Base-by-base conservation (phyloP, 2,888 invertebrate genomes). In the Adelphocoris suturalis region DNA sequence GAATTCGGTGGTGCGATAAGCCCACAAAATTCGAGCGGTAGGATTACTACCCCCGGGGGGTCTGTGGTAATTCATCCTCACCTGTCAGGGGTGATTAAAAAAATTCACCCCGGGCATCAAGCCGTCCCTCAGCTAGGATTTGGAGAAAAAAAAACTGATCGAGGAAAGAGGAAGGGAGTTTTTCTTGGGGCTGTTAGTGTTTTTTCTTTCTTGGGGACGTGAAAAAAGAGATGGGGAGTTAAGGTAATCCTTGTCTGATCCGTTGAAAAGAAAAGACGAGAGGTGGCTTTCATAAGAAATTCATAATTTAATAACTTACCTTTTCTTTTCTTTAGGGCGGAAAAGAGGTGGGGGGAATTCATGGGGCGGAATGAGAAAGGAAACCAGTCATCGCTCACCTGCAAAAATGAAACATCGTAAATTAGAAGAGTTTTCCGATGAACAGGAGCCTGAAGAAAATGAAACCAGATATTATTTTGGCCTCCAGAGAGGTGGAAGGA, bases 351-450 rank as follows among this genome's bases (percentile, higher is more conserved):
- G 23, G 23, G 68, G 68, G 23, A 68, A 68, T 68, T 68, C 68
- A 23, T 68, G 68, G 23, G 68, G 68, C 68, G 68, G 68, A 68
- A 68, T 68, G 68, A 68, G 23, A 68, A 68, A 68, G 68, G 23
- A 68, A 68, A 68, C 68, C 68, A 68, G 68, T 68, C 68, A 78
- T 78, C 78, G 78, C 78, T 78, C 78, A 78, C 78, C 78, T 47
- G 78, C 47, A 78, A 78, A 78, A 78, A 78, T 78, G 47, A 78
- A 78, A 78, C 78, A 78, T 47, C 78, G 46, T 78, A 78, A 78
- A 78, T 78, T 78, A 78, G 46, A 37, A 0, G 68, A 68, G 27
- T 68, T 68, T 68, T 23, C 68, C 68, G 19, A 68, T 68, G 68
- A 68, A 68, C 68, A 68, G 68, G 13, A 68, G 68, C 68, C 68